A percentile compares a stretch with the other conserved stretches of the same genome.
These are phyloP conservation scores for Heliconius hortense DNA, from an alignment of 2,888 invertebrate species.

Conservation along the genomic window DNA sequence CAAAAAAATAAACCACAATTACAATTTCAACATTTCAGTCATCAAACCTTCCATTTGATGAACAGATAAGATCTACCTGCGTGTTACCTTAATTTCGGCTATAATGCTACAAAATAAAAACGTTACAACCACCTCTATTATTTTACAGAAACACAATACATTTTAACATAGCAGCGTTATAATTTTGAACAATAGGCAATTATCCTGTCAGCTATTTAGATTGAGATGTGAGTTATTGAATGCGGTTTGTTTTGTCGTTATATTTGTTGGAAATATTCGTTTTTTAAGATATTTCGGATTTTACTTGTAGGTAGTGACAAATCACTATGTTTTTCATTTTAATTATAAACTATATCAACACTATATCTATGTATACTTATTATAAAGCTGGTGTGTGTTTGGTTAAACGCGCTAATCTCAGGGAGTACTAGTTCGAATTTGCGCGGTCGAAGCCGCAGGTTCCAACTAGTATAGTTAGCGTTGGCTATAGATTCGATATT, in stretches of 20 bases:
- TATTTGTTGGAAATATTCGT: background rate
- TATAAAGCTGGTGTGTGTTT: too few species aligned
- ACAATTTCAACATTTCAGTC: background rate
- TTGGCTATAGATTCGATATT: too few species aligned
- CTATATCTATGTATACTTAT: too few species aligned
- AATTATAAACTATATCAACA: background rate
- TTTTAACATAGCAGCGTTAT: slow-evolving; percentile 7
- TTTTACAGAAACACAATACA: slow-evolving; percentile 7
- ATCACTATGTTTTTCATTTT: background rate
- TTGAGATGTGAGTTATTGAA: slow-evolving; percentile 24
- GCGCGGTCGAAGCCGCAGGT: too few species aligned
- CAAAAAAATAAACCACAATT: background rate
- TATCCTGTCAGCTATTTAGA: slow-evolving; percentile 22
- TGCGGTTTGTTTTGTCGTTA: background rate
- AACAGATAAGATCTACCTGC: slow-evolving; percentile 63
- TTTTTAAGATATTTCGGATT: too few species aligned
- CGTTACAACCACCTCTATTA: slow-evolving; percentile 10
- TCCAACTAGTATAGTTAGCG: too few species aligned
- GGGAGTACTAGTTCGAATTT: too few species aligned
- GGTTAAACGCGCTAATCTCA: too few species aligned
- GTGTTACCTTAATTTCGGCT: slow-evolving; percentile 61
- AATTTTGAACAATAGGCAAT: slow-evolving; percentile 22
- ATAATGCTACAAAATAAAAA: slow-evolving; percentile 43
- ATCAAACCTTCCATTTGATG: slow-evolving; percentile 21
- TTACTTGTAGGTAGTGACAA: background rate